These are phyloP conservation scores for Amphiprion percula DNA, from an alignment of 2,113 vertebrate species.

Conservation along the genomic window DNA sequence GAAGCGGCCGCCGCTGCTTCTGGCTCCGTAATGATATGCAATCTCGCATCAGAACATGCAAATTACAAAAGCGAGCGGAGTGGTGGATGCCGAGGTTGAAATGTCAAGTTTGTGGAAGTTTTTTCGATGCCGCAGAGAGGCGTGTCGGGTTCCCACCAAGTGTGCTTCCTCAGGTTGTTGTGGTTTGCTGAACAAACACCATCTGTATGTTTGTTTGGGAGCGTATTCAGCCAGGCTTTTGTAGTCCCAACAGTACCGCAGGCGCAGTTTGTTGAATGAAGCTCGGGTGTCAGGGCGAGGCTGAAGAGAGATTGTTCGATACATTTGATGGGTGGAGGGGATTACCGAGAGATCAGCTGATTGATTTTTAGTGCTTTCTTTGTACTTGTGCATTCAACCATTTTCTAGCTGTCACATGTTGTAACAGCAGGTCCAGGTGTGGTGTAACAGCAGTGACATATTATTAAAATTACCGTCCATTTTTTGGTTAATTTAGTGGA, in stretches of 20 bases:
- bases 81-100: no score
- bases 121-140: background rate
- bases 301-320: rapidly evolving
- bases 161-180: slow-evolving; percentile 58
- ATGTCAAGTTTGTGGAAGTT: background rate
- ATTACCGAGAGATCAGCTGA: slow-evolving; percentile 7
- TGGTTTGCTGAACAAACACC: slow-evolving; percentile 56
- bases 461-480: no score
- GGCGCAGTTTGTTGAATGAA: slow-evolving; percentile 30
- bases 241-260: slow-evolving; percentile 42
- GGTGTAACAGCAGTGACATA: background rate
- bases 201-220: slow-evolving; percentile 61
- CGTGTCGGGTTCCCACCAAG: background rate
- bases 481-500: no score
- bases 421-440: background rate
- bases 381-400: background rate
- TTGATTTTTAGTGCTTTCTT: background rate
- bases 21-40: background rate
- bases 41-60: background rate
- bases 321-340: slow-evolving; percentile 8
- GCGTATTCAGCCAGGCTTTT: slow-evolving; percentile 18
- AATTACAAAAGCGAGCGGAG: background rate
- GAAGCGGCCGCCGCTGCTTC: slow-evolving; percentile 11
- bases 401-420: background rate
- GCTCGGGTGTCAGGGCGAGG: slow-evolving; percentile 21